phyloP scores from a whole-genome alignment of 2,113 vertebrate species.

The Myotis yumanensis region DNA sequence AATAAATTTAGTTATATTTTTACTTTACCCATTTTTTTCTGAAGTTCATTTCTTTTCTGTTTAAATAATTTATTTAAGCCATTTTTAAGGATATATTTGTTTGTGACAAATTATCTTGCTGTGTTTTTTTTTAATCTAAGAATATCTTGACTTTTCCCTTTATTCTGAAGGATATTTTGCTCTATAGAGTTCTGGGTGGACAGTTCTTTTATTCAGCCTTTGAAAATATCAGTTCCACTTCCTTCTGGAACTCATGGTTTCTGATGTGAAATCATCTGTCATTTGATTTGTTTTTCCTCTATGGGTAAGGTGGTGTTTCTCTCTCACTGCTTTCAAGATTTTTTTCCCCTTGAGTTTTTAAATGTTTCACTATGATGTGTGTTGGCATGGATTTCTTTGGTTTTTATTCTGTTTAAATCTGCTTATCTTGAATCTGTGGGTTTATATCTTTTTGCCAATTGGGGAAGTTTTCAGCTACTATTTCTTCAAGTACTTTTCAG shows the following conservation, averaged over 20 bases:
- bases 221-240: neutral
- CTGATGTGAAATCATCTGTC: neutral
- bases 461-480: neutral
- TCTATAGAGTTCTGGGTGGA: neutral
- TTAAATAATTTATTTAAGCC: neutral
- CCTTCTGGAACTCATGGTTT: neutral
- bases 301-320: neutral
- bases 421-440: neutral
- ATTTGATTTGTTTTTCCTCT: neutral
- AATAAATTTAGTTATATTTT: neutral
- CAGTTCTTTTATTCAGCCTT: neutral
- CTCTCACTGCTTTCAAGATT: neutral
- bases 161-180: neutral
- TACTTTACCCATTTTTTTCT: neutral
- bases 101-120: constrained; percentile 26
- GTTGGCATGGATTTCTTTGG: neutral
- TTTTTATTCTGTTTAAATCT: neutral
- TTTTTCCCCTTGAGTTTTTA: neutral
- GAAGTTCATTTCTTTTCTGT: constrained; percentile 1
- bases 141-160: constrained; percentile 2
- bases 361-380: neutral
- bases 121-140: neutral
- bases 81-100: neutral
- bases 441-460: neutral
- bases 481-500: neutral